phyloP scores from a whole-genome alignment of 2,113 vertebrate genomes.

The Saimiri boliviensis region DNA sequence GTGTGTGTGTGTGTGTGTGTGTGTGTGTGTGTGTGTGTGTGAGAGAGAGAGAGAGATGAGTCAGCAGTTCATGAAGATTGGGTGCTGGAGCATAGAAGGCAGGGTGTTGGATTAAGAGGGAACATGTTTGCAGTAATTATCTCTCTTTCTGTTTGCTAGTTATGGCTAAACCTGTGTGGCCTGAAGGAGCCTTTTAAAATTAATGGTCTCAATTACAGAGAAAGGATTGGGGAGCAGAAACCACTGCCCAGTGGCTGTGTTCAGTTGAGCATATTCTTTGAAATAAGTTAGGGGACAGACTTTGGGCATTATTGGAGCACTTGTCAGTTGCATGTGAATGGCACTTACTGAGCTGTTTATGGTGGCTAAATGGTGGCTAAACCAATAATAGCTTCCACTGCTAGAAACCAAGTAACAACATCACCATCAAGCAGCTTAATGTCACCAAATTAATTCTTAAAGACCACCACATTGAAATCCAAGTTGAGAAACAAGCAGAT shows the following conservation, averaged over 20 bases:
- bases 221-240: background rate
- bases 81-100: background rate
- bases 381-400: background rate
- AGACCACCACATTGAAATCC: background rate
- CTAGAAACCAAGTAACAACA: too few relatives aligned
- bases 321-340: background rate
- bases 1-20: background rate
- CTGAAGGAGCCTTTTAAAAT: background rate
- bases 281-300: background rate
- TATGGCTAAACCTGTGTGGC: background rate
- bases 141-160: background rate
- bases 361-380: background rate
- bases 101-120: background rate
- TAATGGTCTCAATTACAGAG: background rate
- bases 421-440: background rate
- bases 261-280: background rate
- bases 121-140: background rate
- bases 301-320: background rate
- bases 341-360: background rate
- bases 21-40: too few relatives aligned
- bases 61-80: background rate
- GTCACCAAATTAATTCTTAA: background rate
- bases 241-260: background rate
- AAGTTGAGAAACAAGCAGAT: background rate
- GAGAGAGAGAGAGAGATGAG: too few relatives aligned